Conservation (phyloP, 2,888 invertebrate genomes). For the Cheilosia pagana region DNA sequence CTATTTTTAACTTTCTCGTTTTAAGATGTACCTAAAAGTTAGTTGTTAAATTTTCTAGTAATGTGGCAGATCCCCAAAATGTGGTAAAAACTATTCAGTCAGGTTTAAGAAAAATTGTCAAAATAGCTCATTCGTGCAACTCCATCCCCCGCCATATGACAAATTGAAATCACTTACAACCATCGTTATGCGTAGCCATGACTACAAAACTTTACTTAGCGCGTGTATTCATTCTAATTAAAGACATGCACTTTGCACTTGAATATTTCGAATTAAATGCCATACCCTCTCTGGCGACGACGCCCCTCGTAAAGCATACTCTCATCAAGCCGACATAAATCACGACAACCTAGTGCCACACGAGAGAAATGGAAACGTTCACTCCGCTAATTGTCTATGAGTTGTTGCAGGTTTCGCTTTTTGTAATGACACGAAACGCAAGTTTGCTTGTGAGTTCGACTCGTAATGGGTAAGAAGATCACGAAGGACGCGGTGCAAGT, state of each 20-base stretch:
- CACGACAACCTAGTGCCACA: conserved; percentile 44
- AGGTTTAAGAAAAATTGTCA: no score
- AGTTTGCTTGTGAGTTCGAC: not conserved
- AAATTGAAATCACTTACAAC: not conserved
- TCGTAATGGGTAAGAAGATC: not conserved
- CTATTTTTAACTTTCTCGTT: no score
- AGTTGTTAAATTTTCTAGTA: no score
- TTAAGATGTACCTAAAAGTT: no score
- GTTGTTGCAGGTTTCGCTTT: conserved; percentile 19
- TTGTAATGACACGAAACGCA: not conserved
- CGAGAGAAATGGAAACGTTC: conserved; percentile 62
- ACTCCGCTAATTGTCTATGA: conserved; percentile 58
- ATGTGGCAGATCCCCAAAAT: not conserved
- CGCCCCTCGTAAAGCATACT: not conserved
- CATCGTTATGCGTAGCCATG: conserved; percentile 19
- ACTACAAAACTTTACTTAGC: conserved; percentile 31
- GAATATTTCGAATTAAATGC: conserved; percentile 42
- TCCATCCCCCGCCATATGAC: not conserved
- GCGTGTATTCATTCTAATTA: conserved; percentile 42
- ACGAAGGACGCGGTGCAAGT: not conserved
- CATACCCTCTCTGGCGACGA: not conserved
- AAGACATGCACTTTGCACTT: conserved; percentile 61
- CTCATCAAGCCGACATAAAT: conserved; percentile 62
- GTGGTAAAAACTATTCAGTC: not conserved
- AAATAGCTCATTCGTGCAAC: not conserved